Percentiles rank a stretch among this genome's conserved stretches.
phyloP scores from a whole-genome alignment of 2,797 vertebrate species.

The Gymnopithys bicolor region DNA sequence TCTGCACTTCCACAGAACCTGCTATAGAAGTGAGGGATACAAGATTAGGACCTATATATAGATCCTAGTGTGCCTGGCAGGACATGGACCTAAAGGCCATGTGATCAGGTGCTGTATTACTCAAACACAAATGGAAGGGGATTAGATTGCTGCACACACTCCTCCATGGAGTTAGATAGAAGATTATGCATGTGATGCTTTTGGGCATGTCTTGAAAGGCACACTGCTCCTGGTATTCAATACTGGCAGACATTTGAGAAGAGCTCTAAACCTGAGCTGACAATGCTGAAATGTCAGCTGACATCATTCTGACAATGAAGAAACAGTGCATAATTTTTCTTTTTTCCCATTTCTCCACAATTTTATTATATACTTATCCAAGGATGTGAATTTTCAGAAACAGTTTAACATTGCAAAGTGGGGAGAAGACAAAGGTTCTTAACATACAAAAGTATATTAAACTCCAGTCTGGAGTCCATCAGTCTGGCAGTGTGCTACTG shows the following conservation, averaged over 20 bases:
- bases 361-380: neutral
- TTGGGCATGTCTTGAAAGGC: neutral
- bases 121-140: neutral
- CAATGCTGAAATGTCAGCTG: neutral
- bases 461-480: neutral
- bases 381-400: neutral
- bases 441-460: neutral
- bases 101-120: neutral
- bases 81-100: neutral
- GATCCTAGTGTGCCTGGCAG: neutral
- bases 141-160: neutral
- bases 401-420: neutral
- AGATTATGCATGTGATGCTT: neutral
- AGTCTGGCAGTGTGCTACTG: neutral
- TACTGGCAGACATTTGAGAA: neutral
- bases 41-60: slow-evolving; percentile 15
- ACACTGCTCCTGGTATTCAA: neutral
- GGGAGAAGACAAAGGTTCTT: neutral
- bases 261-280: neutral
- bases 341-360: neutral
- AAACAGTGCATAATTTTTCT: neutral
- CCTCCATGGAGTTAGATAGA: neutral
- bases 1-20: neutral
- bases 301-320: neutral
- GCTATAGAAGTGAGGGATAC: neutral